phyloP scores from a whole-genome alignment of 2,113 vertebrate species.

The Otocyon megalotis region DNA sequence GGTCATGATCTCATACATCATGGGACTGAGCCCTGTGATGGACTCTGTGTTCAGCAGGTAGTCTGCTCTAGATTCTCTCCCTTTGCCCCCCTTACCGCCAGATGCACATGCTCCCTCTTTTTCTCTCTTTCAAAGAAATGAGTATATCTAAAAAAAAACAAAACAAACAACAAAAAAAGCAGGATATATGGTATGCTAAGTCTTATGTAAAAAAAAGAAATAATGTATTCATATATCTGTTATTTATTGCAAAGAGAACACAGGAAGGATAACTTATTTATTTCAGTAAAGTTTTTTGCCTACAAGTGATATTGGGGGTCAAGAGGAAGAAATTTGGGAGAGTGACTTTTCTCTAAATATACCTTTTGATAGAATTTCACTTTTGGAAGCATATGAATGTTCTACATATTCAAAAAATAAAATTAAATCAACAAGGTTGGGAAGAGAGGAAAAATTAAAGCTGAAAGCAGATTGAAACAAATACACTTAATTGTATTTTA shows the following conservation, averaged over 20 bases:
- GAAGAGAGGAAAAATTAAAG: not conserved
- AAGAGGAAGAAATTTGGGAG: not conserved
- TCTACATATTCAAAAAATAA: not conserved
- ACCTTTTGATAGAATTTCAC: not conserved
- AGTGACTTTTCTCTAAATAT: not conserved
- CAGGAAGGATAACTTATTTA: not conserved
- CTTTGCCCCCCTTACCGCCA: not conserved
- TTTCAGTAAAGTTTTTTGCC: not conserved
- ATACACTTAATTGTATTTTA: slow-evolving; percentile 3
- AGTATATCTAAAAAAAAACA: not conserved
- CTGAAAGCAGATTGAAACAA: not conserved
- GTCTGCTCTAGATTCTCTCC: not conserved
- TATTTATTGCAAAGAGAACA: not conserved
- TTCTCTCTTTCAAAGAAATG: not conserved
- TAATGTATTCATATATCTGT: not conserved
- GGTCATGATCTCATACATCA: not conserved
- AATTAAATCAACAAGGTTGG: not conserved
- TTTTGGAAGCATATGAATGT: not conserved
- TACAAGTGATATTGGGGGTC: not conserved
- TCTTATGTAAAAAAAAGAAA: not conserved
- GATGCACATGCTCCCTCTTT: fast-evolving
- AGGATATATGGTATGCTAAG: not conserved
- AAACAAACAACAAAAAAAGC: fast-evolving
- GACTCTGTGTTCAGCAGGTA: not conserved
- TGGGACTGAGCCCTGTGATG: not conserved